Evolutionary conservation across 2,113 vertebrate species (phyloP).

Genomic region (Tragulus kanchil): DNA sequence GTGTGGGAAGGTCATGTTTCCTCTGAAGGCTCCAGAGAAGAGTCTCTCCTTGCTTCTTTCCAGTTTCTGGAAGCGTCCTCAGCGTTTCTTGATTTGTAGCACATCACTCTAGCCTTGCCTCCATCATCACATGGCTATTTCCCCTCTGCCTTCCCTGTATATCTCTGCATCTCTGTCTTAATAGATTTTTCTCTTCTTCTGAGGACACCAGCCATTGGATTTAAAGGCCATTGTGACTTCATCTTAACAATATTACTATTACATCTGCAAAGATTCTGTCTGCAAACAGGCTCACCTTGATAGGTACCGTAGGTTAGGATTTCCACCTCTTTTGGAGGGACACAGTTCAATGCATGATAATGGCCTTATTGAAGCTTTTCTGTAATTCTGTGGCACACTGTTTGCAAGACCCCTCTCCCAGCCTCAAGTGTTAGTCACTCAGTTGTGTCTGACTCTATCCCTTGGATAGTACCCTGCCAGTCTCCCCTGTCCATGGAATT

Average conservation of each 20-base stretch:
- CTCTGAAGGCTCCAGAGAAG: not conserved
- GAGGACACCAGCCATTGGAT: not conserved
- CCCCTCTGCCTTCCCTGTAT: not conserved
- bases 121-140: not conserved
- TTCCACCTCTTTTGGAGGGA: not conserved
- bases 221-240: not conserved
- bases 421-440: not conserved
- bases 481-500: too few species aligned
- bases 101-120: not conserved
- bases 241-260: constrained; percentile 4
- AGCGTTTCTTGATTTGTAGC: not conserved
- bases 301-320: not conserved
- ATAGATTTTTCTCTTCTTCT: not conserved
- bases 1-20: not conserved
- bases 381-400: not conserved
- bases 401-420: not conserved
- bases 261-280: not conserved
- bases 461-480: too few species aligned
- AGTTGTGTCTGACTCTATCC: too few species aligned
- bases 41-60: not conserved
- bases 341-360: not conserved
- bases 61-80: not conserved
- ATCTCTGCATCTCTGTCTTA: not conserved
- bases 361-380: not conserved
- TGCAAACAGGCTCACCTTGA: not conserved